Evolutionary conservation across 2,113 vertebrate species (phyloP).

Genomic region (Stomatorhinus ivindoensis): DNA sequence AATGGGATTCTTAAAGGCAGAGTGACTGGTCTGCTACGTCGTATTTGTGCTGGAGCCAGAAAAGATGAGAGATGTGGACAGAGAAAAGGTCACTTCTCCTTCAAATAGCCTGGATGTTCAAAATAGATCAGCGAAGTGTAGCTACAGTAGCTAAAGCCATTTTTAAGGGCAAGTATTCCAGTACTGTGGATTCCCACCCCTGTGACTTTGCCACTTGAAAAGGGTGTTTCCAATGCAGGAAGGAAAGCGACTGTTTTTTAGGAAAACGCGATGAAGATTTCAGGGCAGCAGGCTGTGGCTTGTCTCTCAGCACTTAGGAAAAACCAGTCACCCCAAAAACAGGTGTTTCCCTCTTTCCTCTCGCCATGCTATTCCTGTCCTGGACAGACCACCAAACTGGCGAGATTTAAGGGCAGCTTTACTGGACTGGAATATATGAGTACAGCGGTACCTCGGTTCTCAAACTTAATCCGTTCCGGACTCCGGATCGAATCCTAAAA

Average conservation of each 20-base stretch:
- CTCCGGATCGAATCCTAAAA: too few species aligned
- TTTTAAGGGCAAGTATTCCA: constrained; percentile 40
- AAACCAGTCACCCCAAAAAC: not conserved
- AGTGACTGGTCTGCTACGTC: not conserved
- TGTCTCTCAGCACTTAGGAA: not conserved
- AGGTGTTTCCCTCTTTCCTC: not conserved
- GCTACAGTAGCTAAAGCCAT: constrained; percentile 33
- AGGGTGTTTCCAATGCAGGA: not conserved
- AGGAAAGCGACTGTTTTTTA: not conserved
- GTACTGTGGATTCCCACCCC: constrained; percentile 21
- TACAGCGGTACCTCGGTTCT: too few species aligned
- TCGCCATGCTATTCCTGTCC: not conserved
- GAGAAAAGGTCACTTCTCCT: constrained; percentile 4
- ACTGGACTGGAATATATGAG: not conserved
- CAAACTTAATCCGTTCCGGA: too few species aligned
- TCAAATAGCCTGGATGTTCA: constrained; percentile 15
- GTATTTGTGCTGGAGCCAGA: not conserved
- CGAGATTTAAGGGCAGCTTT: not conserved
- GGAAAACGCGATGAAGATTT: not conserved
- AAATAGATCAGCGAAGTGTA: constrained; percentile 45
- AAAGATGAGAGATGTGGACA: not conserved
- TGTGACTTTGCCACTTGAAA: constrained; percentile 14
- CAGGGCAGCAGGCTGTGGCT: not conserved
- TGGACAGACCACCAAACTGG: not conserved
- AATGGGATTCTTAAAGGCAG: not conserved